phyloP scores from a whole-genome alignment of 1,140 invertebrate species.

The Zaprionus lachaisei region DNA sequence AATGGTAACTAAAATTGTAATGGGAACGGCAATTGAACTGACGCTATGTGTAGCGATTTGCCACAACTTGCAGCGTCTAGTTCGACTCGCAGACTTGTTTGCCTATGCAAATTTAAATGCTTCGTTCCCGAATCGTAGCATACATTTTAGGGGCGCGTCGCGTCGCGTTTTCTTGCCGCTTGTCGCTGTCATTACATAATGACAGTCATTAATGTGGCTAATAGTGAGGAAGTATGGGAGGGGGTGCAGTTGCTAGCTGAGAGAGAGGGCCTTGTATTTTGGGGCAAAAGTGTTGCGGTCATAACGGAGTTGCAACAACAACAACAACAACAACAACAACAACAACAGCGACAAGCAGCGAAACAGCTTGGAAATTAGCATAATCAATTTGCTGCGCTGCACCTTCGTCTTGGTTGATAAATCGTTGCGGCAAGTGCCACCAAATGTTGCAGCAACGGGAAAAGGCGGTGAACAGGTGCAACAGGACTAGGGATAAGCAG shows the following conservation, averaged over 20 bases:
- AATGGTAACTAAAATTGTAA: slow-evolving; percentile 1
- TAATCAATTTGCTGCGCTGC: slow-evolving; percentile 73
- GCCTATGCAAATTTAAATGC: slow-evolving; percentile 72
- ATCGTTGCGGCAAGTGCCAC: slow-evolving; percentile 76
- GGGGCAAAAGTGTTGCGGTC: slow-evolving; percentile 51
- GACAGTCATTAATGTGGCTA: slow-evolving; percentile 72
- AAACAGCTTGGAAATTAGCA: slow-evolving; percentile 61
- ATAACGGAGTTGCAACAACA: slow-evolving; percentile 19
- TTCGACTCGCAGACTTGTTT: slow-evolving; percentile 36
- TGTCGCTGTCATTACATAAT: slow-evolving; percentile 73
- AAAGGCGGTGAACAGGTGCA: not conserved
- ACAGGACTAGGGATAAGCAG: too few relatives aligned
- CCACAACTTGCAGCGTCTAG: slow-evolving; percentile 26
- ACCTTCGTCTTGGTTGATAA: slow-evolving; percentile 73
- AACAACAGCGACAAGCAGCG: slow-evolving; percentile 10
- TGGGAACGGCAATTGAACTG: slow-evolving; percentile 24
- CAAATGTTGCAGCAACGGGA: slow-evolving; percentile 34
- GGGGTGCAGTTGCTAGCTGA: too few relatives aligned
- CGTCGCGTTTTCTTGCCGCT: slow-evolving; percentile 18
- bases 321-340: slow-evolving; percentile 24
- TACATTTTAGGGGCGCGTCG: slow-evolving; percentile 42
- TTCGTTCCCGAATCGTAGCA: slow-evolving; percentile 21
- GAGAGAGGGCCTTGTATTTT: not conserved
- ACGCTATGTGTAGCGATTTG: slow-evolving; percentile 22
- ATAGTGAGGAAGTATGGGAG: not conserved